Conservation (phyloP, 1,140 invertebrate genomes). For the Drosophila mauritiana region DNA sequence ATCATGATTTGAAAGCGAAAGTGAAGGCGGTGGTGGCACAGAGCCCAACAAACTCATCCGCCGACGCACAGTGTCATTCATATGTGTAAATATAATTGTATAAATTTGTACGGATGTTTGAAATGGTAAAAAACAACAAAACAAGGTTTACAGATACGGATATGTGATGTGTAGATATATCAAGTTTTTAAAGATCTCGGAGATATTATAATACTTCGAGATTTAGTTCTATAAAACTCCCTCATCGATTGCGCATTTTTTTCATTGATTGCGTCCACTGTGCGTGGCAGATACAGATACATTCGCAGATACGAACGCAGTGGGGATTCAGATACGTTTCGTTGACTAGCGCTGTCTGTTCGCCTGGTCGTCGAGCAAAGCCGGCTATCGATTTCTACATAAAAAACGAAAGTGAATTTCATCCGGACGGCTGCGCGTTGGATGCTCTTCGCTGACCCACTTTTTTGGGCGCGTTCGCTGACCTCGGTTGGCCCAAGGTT, state of each 20-base stretch:
- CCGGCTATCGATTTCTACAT: slow-evolving; percentile 80
- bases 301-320: slow-evolving; percentile 23
- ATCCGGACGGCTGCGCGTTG: not conserved
- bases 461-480: slow-evolving; percentile 38
- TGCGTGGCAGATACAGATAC: slow-evolving; percentile 19
- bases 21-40: slow-evolving; percentile 45
- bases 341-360: slow-evolving; percentile 38
- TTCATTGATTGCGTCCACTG: not conserved
- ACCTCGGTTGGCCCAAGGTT: slow-evolving; percentile 55
- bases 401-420: slow-evolving; percentile 79
- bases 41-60: not conserved
- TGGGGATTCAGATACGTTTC: slow-evolving; percentile 26
- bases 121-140: not conserved
- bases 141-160: no score
- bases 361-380: slow-evolving; percentile 73
- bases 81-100: no score
- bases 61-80: slow-evolving; percentile 9
- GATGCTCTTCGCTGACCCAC: slow-evolving; percentile 54
- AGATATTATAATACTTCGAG: no score
- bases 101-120: no score
- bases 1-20: slow-evolving; percentile 77
- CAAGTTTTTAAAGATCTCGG: no score
- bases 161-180: not conserved
- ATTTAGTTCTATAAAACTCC: no score
- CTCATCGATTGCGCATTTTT: no score